Base-by-base conservation (phyloP, 2,113 vertebrate genomes). In the Chlamydotis undulata region DNA sequence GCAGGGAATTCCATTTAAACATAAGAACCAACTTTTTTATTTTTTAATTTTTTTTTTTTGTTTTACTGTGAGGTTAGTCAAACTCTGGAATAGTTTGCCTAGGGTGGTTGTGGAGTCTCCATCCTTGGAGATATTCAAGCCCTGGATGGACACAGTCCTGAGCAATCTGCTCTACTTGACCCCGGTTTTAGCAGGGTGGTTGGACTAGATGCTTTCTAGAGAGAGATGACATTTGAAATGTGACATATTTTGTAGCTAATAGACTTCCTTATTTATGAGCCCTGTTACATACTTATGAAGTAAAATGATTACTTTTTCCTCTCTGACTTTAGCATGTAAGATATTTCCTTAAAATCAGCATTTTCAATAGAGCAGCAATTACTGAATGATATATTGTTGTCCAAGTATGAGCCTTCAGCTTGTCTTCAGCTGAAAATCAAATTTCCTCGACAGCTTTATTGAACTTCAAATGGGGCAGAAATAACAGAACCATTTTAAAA, bases 401-500 rank as follows among this genome's bases (percentile, higher is more conserved):
- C 67, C 69, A 49, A 84, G 57, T 73, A 83, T 3, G 5, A 59
- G 16, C 52, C 39, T 73, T 94, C 69, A 56, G 4, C 70, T 57
- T 79, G 67, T 83, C 45, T 75, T 82, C 55, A 83, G 39, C 57
- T 79, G 77, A 81, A 89, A 82, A 93, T 61, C 92, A 85, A 86
- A 61, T 67, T 67, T 79, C 61, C 70, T 47, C 45, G 87, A 61
- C 35, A 89, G 84, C 77, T 94, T 89, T 83, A 94, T 47, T 96
- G 68, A 90, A 69, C 85, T 95, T 93, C 22, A 92, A 93, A 94
- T 92, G 83, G 82, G 45, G 82, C 65, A 85, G 78, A 96, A 96
- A 93, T 75, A 53, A 81, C 78, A 85, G 61, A 75, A 59, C 19
- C 35, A 63, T 79, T 93, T 31, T 8, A 57, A 86, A 93, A 60